Conservation (phyloP, 2,888 invertebrate genomes). For the Pseudoips prasinana region DNA sequence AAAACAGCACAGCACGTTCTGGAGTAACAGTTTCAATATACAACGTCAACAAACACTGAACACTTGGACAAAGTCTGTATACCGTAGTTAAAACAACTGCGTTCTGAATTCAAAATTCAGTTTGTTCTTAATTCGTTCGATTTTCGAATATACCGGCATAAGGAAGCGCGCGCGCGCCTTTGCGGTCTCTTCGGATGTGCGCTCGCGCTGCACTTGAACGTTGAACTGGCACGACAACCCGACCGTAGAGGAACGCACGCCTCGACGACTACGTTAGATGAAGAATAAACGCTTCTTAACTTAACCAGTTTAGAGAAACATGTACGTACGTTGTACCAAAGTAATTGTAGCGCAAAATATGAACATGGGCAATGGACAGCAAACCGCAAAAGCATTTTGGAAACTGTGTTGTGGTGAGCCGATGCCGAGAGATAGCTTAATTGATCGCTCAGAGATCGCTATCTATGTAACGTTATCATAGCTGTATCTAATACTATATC, state of each 20-base stretch:
- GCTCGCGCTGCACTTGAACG: conserved; percentile 71
- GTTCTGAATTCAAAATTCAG: conserved; percentile 23
- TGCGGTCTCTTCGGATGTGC: conserved; percentile 64
- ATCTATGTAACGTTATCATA: conserved; percentile 44
- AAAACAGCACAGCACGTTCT: conserved; percentile 40
- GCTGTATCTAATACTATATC: conserved; percentile 41
- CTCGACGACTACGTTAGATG: conserved; percentile 15
- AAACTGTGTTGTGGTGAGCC: conserved; percentile 62
- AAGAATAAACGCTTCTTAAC: conserved; percentile 34
- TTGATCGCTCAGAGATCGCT: conserved; percentile 50
- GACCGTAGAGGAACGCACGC: conserved; percentile 36
- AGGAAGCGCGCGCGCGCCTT: conserved; percentile 52
- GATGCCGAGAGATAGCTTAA: conserved; percentile 52
- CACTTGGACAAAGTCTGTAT: conserved; percentile 42
- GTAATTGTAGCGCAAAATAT: conserved; percentile 52
- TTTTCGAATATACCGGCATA: conserved; percentile 48
- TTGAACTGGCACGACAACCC: conserved; percentile 68
- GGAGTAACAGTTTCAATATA: conserved; percentile 37
- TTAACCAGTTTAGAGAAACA: conserved; percentile 45
- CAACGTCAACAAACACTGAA: conserved; percentile 52
- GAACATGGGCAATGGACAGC: conserved; percentile 55
- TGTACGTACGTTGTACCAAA: conserved; percentile 27
- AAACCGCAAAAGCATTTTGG: conserved; percentile 64
- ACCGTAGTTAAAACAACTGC: conserved; percentile 34
- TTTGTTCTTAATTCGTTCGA: conserved; percentile 38